Conservation (phyloP, 2,113 vertebrate genomes). For the Cromileptes altivelis region DNA sequence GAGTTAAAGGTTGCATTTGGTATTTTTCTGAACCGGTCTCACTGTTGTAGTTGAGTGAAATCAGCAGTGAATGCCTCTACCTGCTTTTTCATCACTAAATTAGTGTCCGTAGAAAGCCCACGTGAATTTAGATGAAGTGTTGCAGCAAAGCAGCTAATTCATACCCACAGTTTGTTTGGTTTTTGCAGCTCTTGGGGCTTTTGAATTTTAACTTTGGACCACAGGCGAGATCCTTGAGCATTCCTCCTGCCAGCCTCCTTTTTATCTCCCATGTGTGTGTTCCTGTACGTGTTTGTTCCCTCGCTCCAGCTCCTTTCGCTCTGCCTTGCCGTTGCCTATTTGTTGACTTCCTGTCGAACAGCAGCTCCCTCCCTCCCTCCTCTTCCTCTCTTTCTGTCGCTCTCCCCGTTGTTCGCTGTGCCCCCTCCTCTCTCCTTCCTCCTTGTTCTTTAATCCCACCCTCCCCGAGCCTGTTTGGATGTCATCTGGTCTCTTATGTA, state of each 20-base stretch:
- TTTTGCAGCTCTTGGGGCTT: not conserved
- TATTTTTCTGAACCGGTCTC: not conserved
- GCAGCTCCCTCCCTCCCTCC: constrained; percentile 51
- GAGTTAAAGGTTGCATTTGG: too few species aligned
- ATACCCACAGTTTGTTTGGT: not conserved
- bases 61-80: not conserved
- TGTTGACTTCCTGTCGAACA: constrained; percentile 73
- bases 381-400: constrained; percentile 62
- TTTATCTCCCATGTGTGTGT: constrained; percentile 9
- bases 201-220: constrained; percentile 3
- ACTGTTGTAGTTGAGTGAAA: not conserved
- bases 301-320: constrained; percentile 19
- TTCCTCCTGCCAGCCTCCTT: constrained; percentile 10
- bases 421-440: constrained; percentile 49
- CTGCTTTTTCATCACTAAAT: not conserved
- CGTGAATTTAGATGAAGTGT: not conserved
- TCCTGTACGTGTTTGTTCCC: constrained; percentile 7
- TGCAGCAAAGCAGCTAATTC: not conserved
- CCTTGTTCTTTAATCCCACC: constrained; percentile 71
- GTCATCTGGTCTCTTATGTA: constrained; percentile 82
- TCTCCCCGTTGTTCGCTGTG: constrained; percentile 63
- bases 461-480: constrained; percentile 64
- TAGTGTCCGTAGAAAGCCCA: not conserved
- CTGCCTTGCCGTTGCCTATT: constrained; percentile 33
- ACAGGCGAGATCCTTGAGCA: not conserved